Evolutionary conservation across 2,797 vertebrate species (phyloP), one percentile per base, ranked within the genome.

Genomic region (Sebastes taczanowskii): DNA sequence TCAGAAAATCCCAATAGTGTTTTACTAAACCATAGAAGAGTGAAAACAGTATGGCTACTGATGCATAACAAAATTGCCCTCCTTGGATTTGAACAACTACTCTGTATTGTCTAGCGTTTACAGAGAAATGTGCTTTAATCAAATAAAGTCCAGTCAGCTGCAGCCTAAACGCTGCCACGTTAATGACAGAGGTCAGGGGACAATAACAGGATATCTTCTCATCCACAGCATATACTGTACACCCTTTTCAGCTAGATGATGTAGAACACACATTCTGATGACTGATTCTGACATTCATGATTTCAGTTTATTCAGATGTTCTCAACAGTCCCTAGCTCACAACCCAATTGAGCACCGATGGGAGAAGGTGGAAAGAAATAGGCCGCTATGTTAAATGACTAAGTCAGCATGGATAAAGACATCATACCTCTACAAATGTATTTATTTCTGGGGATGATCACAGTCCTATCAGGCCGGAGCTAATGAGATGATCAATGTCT

Each of bases 141-240:
- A 63, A 77, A 79, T 81, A 27, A 75, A 59, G 56, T 49, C 30
- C 66, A 27, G 27, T 78, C 68, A 70, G 23, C 63, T 53, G 53
- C n/a, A 42, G 27, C 62, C n/a, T 34, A 55, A 84, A 46, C 3
- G 11, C 62, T 72, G 49, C 22, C 29, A 56, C 5, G 23, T 42
- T 71, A 30, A 74, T 71, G 23, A 38, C 11, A 67, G 61, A 67
- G 46, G 70, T 71, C 52, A 29, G n/a, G 38, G 71, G 0, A 62
- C 30, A 56, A 69, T 59, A 72, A 63, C 46, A 61, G 46, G 55
- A 61, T 16, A 3, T 53, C 7, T 64, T 71, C 38, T 62, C 27
- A 56, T 56, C 56, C 67, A 70, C 14, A 23, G 22, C 68, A 67
- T 8, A 35, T 22, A 23, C 22, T 38, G 16, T 7, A 23, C 52